Conservation (phyloP, 2,113 vertebrate species). For the Oceanites oceanicus region DNA sequence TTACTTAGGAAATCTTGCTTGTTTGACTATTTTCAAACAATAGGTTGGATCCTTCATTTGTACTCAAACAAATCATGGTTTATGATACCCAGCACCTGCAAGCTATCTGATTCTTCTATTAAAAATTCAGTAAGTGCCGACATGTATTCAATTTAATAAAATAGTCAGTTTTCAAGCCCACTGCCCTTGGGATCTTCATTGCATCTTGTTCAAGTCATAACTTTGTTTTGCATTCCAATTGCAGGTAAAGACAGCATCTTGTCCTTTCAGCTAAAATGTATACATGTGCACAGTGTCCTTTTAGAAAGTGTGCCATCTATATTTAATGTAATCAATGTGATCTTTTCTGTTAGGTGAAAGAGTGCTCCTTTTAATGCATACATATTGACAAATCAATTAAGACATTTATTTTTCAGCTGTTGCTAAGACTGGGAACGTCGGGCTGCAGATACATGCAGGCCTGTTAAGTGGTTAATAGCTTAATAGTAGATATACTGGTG, state of each 20-base stretch:
- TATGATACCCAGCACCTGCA: neutral
- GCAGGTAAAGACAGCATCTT: neutral
- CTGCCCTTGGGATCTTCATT: neutral
- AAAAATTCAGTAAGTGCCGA: neutral
- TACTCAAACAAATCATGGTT: neutral
- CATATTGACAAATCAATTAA: conserved; percentile 9
- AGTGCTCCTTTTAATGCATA: neutral
- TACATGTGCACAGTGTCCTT: neutral
- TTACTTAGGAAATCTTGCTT: neutral
- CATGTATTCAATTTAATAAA: neutral
- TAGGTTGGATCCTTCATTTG: neutral
- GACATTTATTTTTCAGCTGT: neutral
- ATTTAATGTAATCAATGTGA: neutral
- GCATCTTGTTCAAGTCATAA: neutral
- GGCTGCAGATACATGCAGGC: neutral
- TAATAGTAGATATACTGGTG: neutral
- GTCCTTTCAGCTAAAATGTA: neutral
- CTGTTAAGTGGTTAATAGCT: neutral
- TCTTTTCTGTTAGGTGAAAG: neutral
- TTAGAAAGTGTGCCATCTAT: neutral
- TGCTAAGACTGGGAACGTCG: neutral
- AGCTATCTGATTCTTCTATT: neutral
- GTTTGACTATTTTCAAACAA: neutral
- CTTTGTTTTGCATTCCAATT: neutral
- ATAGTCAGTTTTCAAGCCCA: neutral